Percentiles rank a stretch among this genome's conserved stretches.
Conservation (phyloP, 2,888 invertebrate genomes). For the Dexiosoma caninum region DNA sequence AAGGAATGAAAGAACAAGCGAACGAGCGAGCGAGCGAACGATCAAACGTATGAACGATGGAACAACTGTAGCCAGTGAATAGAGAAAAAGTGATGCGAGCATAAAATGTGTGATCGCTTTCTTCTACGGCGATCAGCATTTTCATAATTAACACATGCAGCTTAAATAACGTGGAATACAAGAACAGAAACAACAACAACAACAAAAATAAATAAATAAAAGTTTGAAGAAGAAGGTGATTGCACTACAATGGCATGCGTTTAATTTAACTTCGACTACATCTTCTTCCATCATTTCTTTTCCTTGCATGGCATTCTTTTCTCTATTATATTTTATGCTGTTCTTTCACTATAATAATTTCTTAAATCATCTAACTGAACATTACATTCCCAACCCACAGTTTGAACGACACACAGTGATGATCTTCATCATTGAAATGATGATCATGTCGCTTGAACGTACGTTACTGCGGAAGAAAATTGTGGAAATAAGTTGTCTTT, state of each 20-base stretch:
- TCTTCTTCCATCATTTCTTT: not conserved
- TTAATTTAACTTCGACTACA: constrained; percentile 27
- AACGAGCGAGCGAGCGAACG: not conserved
- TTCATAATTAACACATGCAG: constrained; percentile 49
- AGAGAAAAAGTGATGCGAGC: constrained; percentile 10
- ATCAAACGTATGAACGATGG: not conserved
- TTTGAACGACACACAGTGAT: not conserved
- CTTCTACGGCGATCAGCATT: not conserved
- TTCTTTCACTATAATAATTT: constrained; percentile 39
- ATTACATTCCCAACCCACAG: constrained; percentile 50
- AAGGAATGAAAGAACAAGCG: not conserved
- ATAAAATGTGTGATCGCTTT: constrained; percentile 36
- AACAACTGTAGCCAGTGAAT: not conserved
- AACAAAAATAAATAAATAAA: not conserved
- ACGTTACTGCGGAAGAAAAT: not conserved
- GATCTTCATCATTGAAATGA: not conserved
- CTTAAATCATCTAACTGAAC: constrained; percentile 40
- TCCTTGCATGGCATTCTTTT: not conserved
- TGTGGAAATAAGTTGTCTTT: too few relatives aligned
- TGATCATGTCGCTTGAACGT: not conserved
- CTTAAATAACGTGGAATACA: constrained; percentile 18
- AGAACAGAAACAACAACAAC: not conserved
- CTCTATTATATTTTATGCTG: constrained; percentile 14
- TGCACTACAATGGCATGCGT: constrained; percentile 55
- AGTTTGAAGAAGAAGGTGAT: constrained; percentile 41